These are phyloP conservation scores for Drosophila fulvimacula DNA, from an alignment of 2,888 invertebrate species.

Conservation along the genomic window DNA sequence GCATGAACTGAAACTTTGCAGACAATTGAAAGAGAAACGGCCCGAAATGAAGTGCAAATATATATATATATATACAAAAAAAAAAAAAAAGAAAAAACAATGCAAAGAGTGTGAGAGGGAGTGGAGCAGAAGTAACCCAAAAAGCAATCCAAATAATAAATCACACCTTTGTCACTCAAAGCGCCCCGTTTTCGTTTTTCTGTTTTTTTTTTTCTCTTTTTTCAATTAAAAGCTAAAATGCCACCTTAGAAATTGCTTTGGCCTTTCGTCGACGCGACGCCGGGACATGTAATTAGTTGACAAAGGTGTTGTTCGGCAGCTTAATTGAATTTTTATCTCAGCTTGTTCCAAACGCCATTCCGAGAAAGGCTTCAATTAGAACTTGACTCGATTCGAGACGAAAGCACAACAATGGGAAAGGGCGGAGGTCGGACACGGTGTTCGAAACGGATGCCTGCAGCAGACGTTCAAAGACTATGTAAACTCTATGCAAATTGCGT, in stretches of 20 bases:
- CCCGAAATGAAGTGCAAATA: slow-evolving; percentile 56
- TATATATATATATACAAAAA: neutral
- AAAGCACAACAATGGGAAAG: neutral
- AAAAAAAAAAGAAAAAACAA: slow-evolving; percentile 11
- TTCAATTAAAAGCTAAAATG: slow-evolving; percentile 72
- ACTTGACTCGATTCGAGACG: slow-evolving; percentile 8
- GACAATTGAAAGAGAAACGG: slow-evolving; percentile 59
- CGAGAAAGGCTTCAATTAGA: slow-evolving; percentile 45
- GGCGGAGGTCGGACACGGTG: neutral
- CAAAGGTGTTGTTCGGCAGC: slow-evolving; percentile 66
- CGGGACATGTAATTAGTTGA: slow-evolving; percentile 75
- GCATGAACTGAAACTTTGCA: slow-evolving; percentile 40
- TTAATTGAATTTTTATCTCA: slow-evolving; percentile 79
- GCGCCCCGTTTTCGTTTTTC: slow-evolving; percentile 30
- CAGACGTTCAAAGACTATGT: slow-evolving; percentile 17
- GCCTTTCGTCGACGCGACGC: slow-evolving; percentile 63
- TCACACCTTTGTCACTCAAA: slow-evolving; percentile 78
- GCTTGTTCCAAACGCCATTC: slow-evolving; percentile 35
- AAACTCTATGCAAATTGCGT: slow-evolving; percentile 43
- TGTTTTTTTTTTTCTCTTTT: slow-evolving; percentile 38
- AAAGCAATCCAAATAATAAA: slow-evolving; percentile 73
- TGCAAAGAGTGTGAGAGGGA: slow-evolving; percentile 12
- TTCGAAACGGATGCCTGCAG: slow-evolving; percentile 12
- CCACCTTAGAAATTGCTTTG: slow-evolving; percentile 59
- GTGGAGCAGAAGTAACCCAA: slow-evolving; percentile 27